Evolutionary conservation across 2,888 invertebrate genomes (phyloP), one percentile per base, ranked within the genome.

Genomic region (Erebia ligea): DNA sequence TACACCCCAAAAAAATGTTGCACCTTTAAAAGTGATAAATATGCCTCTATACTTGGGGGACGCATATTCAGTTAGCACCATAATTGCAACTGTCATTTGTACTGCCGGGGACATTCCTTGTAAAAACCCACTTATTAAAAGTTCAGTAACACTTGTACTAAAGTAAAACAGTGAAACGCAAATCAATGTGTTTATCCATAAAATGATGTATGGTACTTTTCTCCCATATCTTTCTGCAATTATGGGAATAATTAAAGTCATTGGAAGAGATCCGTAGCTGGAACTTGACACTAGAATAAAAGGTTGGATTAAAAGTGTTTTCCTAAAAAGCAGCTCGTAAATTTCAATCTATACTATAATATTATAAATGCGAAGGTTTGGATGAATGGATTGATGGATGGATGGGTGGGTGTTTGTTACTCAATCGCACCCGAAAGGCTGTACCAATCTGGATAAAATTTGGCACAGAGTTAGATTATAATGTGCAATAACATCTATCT

Each of bases 1-100:
- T 1, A 82, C 69, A 6, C 82, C 82, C 80, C 81, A 81, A 10
- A 77, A 77, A 1, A 80, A 59, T 1, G 78, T 78, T 0, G 82
- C 80, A 1, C 79, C 77, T 71, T 83, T 83, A 0, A 83, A 70
- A 8, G 80, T 78, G 4, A 82, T 70, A 59, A 81, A 79, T 15
- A 79, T 62, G 0, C 79, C 81, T 66, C 82, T 72, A 19, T 81
- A 79, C 65, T 78, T 76, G 0, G 83, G 81, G 0, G 80, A 77
- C 0, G 78, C 74, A 13, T 81, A 84, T 73, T 84, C 83, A 0
- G 79, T 76, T 0, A 82, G 72, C 5, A 81, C 73, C 9, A 81
- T 76, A 0, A 80, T 13, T 1, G 21, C 13, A 1, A 58, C 25
- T 1, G 58, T n/a, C 3, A 58, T 5, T 25, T 42, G 58, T n/a